These are phyloP conservation scores for Steatornis caripensis DNA, from an alignment of 2,113 vertebrate genomes.

Conservation along the genomic window DNA sequence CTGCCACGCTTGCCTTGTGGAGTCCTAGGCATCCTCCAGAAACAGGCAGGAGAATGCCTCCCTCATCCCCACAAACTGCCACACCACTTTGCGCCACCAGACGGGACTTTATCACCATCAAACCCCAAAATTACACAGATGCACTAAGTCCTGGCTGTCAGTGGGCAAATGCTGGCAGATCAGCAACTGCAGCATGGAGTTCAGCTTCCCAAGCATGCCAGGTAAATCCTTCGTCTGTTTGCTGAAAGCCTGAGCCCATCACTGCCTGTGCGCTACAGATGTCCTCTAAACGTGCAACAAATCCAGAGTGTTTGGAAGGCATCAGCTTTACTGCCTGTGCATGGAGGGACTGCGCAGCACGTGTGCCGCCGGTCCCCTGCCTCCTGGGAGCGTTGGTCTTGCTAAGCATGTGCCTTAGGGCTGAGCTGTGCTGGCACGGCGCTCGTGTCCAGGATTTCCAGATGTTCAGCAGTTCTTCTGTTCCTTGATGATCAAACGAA, in stretches of 20 bases:
- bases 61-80: background rate
- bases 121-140: background rate
- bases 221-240: background rate
- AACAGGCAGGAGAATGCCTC: background rate
- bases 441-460: background rate
- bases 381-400: background rate
- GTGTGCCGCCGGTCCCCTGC: background rate
- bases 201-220: background rate
- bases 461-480: background rate
- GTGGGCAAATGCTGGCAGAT: background rate
- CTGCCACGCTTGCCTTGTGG: background rate
- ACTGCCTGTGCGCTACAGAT: background rate
- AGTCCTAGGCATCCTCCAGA: background rate
- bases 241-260: background rate
- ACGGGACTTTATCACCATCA: background rate
- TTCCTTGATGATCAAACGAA: background rate
- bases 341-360: background rate
- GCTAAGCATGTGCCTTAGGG: background rate
- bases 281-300: background rate
- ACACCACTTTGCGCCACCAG: background rate
- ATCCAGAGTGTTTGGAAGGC: background rate
- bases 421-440: background rate
- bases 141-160: fast-evolving
- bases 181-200: background rate
- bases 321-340: background rate